Conservation (phyloP, 1,140 invertebrate genomes). For the Mylabris phalerata region DNA sequence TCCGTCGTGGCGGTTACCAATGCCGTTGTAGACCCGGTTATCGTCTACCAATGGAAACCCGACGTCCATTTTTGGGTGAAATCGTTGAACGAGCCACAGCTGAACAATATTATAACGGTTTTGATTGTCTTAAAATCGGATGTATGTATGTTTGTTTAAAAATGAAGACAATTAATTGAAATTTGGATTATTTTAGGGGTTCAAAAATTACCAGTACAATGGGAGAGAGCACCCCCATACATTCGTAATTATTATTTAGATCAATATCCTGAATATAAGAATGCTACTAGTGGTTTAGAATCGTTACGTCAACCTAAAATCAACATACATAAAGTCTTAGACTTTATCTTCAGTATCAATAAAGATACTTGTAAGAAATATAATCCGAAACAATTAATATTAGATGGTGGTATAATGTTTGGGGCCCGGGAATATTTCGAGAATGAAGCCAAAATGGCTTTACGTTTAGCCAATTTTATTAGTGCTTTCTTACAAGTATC, state of each 20-base stretch:
- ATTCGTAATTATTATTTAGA: conserved; percentile 68
- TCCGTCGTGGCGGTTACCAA: conserved; percentile 91
- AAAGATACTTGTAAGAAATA: conserved; percentile 63
- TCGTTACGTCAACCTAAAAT: conserved; percentile 56
- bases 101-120: conserved; percentile 87
- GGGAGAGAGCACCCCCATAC: conserved; percentile 61
- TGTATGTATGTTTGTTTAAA: conserved; percentile 57
- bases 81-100: conserved; percentile 86
- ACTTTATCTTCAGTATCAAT: conserved; percentile 68
- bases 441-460: conserved; percentile 92
- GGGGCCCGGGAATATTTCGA: conserved; percentile 85
- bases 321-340: conserved; percentile 71
- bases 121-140: conserved; percentile 85
- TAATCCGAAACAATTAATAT: conserved; percentile 59
- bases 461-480: conserved; percentile 90
- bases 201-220: conserved; percentile 72
- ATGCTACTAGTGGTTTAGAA: conserved; percentile 55
- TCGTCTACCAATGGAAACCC: conserved; percentile 76
- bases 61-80: conserved; percentile 87
- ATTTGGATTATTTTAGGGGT: conserved; percentile 52
- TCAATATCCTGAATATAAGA: conserved; percentile 63
- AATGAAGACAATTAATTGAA: not conserved
- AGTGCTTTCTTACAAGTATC: conserved; percentile 90
- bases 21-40: conserved; percentile 88
- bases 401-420: conserved; percentile 78